These are phyloP conservation scores for Brachyopa scutellaris DNA, from an alignment of 2,888 invertebrate species.

Conservation along the genomic window DNA sequence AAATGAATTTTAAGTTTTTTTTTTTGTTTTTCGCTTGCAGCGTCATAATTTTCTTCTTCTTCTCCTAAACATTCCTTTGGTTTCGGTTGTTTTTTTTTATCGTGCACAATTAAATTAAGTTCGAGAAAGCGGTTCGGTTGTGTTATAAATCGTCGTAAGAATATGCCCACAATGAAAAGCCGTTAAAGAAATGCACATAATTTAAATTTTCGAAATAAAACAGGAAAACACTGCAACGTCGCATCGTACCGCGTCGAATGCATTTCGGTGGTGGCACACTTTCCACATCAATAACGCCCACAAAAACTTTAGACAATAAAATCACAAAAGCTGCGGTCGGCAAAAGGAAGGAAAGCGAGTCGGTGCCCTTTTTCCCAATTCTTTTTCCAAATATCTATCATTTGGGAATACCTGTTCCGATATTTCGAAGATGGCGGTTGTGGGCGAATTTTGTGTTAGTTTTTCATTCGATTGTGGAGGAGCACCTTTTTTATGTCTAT, in stretches of 20 bases:
- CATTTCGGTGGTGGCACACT: constrained; percentile 61
- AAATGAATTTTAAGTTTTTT: constrained; percentile 19
- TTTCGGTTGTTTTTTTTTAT: constrained; percentile 7
- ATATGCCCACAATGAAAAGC: constrained; percentile 39
- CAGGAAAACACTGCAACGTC: not conserved
- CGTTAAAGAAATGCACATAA: constrained; percentile 58
- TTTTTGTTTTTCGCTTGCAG: constrained; percentile 33
- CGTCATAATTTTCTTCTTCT: not conserved
- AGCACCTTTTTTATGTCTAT: constrained; percentile 16
- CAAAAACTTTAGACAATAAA: constrained; percentile 34
- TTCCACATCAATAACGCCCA: constrained; percentile 60
- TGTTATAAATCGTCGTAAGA: constrained; percentile 42
- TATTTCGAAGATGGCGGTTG: constrained; percentile 4
- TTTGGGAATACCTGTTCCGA: constrained; percentile 54
- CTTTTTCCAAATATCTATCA: constrained; percentile 28
- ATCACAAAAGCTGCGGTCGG: not conserved
- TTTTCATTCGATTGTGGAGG: constrained; percentile 19
- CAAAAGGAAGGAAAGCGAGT: constrained; percentile 7
- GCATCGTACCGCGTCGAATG: constrained; percentile 23
- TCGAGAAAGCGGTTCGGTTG: constrained; percentile 39
- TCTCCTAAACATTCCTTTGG: constrained; percentile 18
- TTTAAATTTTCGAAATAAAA: constrained; percentile 35
- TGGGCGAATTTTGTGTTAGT: constrained; percentile 59
- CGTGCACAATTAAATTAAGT: not conserved
- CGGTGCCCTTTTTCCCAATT: constrained; percentile 41